Conservation (phyloP, 64 coral and sea anemone species). For the Astreopora myriophthalma region DNA sequence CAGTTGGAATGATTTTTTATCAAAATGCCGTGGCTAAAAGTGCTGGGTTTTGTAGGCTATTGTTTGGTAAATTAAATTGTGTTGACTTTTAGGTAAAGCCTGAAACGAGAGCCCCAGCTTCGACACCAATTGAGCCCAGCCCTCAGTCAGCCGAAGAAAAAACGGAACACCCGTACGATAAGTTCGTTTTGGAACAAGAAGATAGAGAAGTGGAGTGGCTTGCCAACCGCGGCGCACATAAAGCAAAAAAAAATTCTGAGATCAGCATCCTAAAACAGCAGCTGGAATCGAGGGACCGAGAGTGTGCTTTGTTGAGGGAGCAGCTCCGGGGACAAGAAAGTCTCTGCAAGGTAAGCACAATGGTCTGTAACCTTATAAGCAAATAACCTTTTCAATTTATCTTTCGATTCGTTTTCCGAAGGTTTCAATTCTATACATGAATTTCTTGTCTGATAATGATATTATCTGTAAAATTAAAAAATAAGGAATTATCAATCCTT, state of each 20-base stretch:
- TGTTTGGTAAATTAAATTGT: background rate
- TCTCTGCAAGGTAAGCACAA: background rate
- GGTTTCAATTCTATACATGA: no score
- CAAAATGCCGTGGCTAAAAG: no score
- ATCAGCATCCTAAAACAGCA: background rate
- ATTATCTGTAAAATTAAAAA: no score
- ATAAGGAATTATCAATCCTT: no score
- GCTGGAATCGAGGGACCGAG: background rate
- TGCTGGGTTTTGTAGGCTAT: no score
- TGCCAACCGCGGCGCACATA: background rate
- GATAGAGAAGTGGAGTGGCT: background rate
- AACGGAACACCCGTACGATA: background rate
- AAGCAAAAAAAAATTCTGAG: background rate
- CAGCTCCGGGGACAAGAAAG: background rate
- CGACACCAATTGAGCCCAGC: background rate
- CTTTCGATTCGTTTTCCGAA: background rate
- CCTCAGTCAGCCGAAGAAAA: background rate
- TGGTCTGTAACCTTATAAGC: background rate
- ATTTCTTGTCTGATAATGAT: no score
- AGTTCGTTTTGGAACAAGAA: background rate
- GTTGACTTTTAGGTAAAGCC: background rate
- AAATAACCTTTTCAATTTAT: background rate
- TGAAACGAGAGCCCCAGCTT: background rate
- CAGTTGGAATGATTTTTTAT: no score
- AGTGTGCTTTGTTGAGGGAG: background rate